A percentile compares a stretch with the other conserved stretches of the same genome.
Evolutionary conservation across 2,888 invertebrate genomes (phyloP).

Genomic region (Hoplodrina blanda): DNA sequence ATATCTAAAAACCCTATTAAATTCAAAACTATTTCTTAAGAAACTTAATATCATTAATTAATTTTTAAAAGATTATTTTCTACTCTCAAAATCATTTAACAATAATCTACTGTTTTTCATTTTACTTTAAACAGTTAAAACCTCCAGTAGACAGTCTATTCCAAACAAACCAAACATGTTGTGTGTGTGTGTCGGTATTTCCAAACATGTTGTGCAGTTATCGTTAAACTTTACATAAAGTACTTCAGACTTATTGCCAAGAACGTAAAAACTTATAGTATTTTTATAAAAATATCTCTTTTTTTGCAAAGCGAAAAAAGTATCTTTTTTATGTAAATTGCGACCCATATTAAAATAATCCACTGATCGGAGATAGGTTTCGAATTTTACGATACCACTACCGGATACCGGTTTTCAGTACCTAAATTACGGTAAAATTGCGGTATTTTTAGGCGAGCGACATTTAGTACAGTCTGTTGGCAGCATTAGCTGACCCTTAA

Average conservation of each 20-base stretch:
- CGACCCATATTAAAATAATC: conserved; percentile 59
- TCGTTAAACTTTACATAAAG: background rate
- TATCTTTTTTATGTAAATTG: conserved; percentile 55
- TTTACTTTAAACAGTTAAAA: too few relatives aligned
- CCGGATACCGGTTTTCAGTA: conserved; percentile 44
- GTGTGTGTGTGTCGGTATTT: too few relatives aligned
- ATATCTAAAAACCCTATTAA: too few relatives aligned
- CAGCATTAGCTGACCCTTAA: too few relatives aligned
- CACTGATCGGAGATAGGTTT: conserved; percentile 58
- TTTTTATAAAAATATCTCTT: background rate
- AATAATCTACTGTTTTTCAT: too few relatives aligned
- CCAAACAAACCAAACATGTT: too few relatives aligned
- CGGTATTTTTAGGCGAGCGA: conserved; percentile 49
- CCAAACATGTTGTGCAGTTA: background rate
- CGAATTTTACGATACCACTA: conserved; percentile 52
- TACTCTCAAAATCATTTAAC: too few relatives aligned
- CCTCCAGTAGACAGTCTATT: background rate
- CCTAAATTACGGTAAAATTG: conserved; percentile 55
- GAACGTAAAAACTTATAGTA: conserved; percentile 4
- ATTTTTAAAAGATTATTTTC: too few relatives aligned
- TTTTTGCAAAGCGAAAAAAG: conserved; percentile 9
- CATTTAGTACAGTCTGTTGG: conserved; percentile 43
- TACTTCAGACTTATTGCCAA: background rate
- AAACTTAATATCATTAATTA: too few relatives aligned
- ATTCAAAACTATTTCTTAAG: too few relatives aligned